phyloP scores from a whole-genome alignment of 1,140 invertebrate genomes.

The Habropoda laboriosa region DNA sequence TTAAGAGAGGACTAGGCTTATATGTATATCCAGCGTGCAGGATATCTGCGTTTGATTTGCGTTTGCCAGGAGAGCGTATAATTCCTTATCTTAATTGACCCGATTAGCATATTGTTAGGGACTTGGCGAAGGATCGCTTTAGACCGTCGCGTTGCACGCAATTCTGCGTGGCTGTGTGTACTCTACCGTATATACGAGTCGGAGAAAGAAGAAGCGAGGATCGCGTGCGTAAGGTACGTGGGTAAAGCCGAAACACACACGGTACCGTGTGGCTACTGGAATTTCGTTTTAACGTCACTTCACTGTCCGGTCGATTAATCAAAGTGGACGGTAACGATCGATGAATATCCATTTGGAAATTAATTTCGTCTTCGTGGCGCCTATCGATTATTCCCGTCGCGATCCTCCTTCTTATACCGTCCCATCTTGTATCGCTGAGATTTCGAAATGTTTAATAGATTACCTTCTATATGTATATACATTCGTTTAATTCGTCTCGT shows the following conservation, averaged over 20 bases:
- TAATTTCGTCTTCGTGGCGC: neutral
- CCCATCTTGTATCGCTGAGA: neutral
- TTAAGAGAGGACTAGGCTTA: constrained; percentile 39
- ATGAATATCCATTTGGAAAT: constrained; percentile 25
- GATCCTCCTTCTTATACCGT: no score
- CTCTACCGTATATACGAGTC: no score
- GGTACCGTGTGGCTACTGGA: constrained; percentile 29
- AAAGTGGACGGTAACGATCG: constrained; percentile 6
- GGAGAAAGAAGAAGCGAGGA: no score
- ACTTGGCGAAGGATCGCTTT: neutral
- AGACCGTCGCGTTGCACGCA: constrained; percentile 37
- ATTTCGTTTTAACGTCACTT: constrained; percentile 27
- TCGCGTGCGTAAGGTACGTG: constrained; percentile 28
- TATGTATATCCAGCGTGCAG: neutral
- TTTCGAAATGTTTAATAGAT: constrained; percentile 32
- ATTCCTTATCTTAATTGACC: constrained; percentile 54
- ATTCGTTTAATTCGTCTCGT: constrained; percentile 29
- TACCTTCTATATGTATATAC: neutral
- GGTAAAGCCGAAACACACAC: constrained; percentile 2
- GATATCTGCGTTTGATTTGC: constrained; percentile 46
- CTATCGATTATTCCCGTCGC: neutral
- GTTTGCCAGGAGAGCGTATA: constrained; percentile 39
- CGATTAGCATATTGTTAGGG: constrained; percentile 48
- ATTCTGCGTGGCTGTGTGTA: constrained; percentile 6
- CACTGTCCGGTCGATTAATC: constrained; percentile 15